Evolutionary conservation across 1,140 invertebrate species (phyloP), one percentile per base, ranked within the genome.

Genomic region (Eriocheir sinensis): DNA sequence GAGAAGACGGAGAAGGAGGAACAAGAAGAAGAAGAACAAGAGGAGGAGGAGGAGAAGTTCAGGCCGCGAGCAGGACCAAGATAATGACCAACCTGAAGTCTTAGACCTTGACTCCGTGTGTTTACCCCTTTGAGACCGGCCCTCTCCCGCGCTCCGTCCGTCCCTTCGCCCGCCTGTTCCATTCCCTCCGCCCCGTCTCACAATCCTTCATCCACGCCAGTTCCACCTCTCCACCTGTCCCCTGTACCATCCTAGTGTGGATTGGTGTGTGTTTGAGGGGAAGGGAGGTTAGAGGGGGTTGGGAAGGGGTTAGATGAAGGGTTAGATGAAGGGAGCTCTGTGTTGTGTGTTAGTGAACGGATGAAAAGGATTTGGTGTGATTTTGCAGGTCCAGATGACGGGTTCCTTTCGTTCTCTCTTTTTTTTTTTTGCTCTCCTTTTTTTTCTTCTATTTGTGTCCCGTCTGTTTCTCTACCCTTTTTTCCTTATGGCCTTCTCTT

Each of bases 101-200:
- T 92, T 92, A 81, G 90, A 92, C 90, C 90, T 92, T 92, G 90
- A 92, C 30, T 92, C 90, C 80, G 90, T 41, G 34, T 92, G 90
- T 92, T 92, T 92, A 92, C 90, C 90, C 90, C 36, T 92, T 44
- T 38, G 53, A 91, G 89, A 91, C 53, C 72, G 80, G 90, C 36
- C 72, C 90, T 41, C n/a, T 48, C 15, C 81, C 9, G 83, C n/a
- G 30, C 89, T 27, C 48, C 21, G 89, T 30, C 32, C 53, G 41
- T 60, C 53, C 32, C 36, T 15, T 44, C 21, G 12, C 12, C 21
- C 32, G 30, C 3, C 12, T 48, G 3, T 36, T 41, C 72, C 44
- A 27, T 48, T 34, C 48, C n/a, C 30, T 60, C 27, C 41, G 89
- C n/a, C 17, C 89, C 48, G 4, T 90, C 72, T 38, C 89, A 90